Base-by-base conservation (phyloP, 2,797 vertebrate genomes). In the Protonibea diacanthus region DNA sequence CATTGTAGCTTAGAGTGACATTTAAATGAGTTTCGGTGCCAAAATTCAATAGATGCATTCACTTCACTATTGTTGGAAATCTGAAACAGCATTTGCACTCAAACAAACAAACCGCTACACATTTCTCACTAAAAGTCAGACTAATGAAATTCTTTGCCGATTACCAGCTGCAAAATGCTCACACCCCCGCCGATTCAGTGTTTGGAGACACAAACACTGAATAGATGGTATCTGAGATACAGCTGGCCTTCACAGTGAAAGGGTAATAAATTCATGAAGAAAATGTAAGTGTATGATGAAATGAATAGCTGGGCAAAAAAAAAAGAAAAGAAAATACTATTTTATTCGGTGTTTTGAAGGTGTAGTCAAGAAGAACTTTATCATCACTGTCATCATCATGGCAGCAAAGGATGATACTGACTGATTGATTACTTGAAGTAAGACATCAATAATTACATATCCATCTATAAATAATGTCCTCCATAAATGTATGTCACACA, bases 231-330 rank as follows among this genome's bases (percentile, higher is more conserved):
- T 72, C 59, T 69, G 68, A 56, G 59, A 73, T 47, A 25, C 64
- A 80, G 63, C 9, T 70, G 82, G 53, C 69, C 77, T 80, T 76
- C 57, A 73, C 59, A 45, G 48, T 10, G 42, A 69, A 80, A 84
- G 77, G 82, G 53, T 56, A 60, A 80, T 65, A 69, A 6, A 70
- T 76, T 74, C 63, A 76, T 13, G 42, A 23, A n/a, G 45, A 42
- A 66, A 55, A 67, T 6, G 1, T 42, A 40, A 72, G 53, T 64
- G 20, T 20, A 1, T 45, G 59, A 71, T 44, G 44, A 45, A 44
- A 49, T 55, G 42, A 78, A 72, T 23, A 33, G 64, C 63, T 29
- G 44, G 33, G 14, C 17, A 13, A 64, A 33, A 33, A 33, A 29
- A 33, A 9, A 9, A 8, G 9, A 9, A 38, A 38, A 23, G 64